These are phyloP conservation scores for Chrysolina haemoptera DNA, from an alignment of 2,888 invertebrate species.

Conservation along the genomic window DNA sequence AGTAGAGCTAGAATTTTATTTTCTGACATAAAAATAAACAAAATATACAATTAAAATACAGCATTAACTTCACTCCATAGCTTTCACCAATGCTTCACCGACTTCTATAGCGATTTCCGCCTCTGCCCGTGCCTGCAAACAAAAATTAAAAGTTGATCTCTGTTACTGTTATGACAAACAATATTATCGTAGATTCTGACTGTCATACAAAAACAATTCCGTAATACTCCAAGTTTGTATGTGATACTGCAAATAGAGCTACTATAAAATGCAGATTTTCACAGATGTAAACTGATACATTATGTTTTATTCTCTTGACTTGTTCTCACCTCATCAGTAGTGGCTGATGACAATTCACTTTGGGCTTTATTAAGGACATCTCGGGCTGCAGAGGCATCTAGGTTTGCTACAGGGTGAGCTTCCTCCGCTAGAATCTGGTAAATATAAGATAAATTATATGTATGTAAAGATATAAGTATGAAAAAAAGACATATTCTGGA, in stretches of 20 bases:
- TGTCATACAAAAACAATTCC: neutral
- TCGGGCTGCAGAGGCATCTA: conserved; percentile 86
- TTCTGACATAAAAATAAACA: conserved; percentile 44
- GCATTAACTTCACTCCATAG: conserved; percentile 74
- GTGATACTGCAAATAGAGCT: too few relatives aligned
- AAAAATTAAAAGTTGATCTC: too few relatives aligned
- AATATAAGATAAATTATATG: conserved; percentile 8
- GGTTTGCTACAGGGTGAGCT: conserved; percentile 87
- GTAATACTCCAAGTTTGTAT: too few relatives aligned
- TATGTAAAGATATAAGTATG: too few relatives aligned
- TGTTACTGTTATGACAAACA: too few relatives aligned
- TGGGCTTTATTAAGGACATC: conserved; percentile 90
- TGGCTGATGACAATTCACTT: conserved; percentile 84
- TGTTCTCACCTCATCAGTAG: conserved; percentile 79
- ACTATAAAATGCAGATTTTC: too few relatives aligned
- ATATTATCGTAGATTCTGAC: neutral
- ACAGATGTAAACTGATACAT: neutral
- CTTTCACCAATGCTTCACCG: conserved; percentile 93
- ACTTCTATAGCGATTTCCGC: conserved; percentile 95
- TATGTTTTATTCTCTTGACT: neutral
- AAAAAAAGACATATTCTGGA: too few relatives aligned
- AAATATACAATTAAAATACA: conserved; percentile 38
- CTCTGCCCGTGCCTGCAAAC: conserved; percentile 83
- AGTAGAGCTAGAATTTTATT: conserved; percentile 27
- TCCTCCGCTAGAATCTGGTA: conserved; percentile 93